Evolutionary conservation across 2,797 vertebrate species (phyloP), one percentile per base, ranked within the genome.

Genomic region (Pterois miles): DNA sequence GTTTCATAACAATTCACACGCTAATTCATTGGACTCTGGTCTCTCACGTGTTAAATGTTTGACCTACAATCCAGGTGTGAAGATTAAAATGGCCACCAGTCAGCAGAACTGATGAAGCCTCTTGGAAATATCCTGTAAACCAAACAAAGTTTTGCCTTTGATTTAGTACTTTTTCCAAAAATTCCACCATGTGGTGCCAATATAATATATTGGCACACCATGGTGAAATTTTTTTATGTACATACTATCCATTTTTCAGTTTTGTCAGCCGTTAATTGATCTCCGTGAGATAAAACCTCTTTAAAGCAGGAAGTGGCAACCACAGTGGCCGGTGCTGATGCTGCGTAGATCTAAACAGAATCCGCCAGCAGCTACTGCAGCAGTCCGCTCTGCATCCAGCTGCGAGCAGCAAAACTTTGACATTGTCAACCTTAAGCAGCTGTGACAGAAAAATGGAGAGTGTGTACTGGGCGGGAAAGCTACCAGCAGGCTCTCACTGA

Each of bases 231-330:
- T n/a, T n/a, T n/a, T n/a, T n/a, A 33, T 46, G 43, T 8, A 43
- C 25, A 65, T 0, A 46, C 25, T 40, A 31, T 18, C 5, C 4
- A 12, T 29, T 70, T 65, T 62, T 71, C 13, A 8, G n/a, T 63
- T 66, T 34, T 53, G 34, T 72, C 52, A 69, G 71, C 64, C 65
- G 59, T 83, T 72, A 76, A 70, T 71, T 67, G 60, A 71, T 58
- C 50, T 63, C 25, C 22, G 11, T 57, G 12, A 31, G 53, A 52
- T 54, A 59, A 70, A 74, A 14, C 22, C 23, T 43, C 16, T 40
- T 18, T 68, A 59, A 59, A 59, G 48, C 58, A 62, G 38, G n/a
- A 56, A 31, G 23, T 5, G 11, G 13, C 62, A 65, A 27, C 57
- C n/a, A n/a, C n/a, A n/a, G n/a, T n/a, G n/a, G n/a, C n/a, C n/a